Evolutionary conservation across 2,797 vertebrate species (phyloP).

Genomic region (Taeniopygia guttata): DNA sequence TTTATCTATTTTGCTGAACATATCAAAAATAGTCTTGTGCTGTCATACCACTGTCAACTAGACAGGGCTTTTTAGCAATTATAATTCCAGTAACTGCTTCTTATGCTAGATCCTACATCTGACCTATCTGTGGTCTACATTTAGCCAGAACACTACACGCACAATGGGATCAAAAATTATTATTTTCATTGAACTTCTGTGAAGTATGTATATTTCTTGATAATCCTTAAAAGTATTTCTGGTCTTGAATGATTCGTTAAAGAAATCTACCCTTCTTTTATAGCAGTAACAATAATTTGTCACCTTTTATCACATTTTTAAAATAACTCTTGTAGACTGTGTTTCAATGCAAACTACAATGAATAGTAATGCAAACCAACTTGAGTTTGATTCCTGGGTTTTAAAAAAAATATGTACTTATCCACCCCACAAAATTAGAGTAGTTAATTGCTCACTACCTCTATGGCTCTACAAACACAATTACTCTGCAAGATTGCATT

Average conservation of each 20-base stretch:
- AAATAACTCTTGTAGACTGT: not conserved
- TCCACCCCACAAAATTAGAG: not conserved
- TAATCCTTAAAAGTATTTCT: not conserved
- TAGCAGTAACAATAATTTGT: not conserved
- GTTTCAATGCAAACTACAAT: not conserved
- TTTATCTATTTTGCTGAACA: not conserved
- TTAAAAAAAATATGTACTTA: not conserved
- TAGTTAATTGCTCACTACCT: not conserved
- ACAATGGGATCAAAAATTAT: not conserved
- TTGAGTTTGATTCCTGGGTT: not conserved
- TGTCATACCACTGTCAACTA: not conserved
- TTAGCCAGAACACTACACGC: not conserved
- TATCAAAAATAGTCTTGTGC: not conserved
- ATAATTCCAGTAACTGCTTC: not conserved
- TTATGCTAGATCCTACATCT: not conserved
- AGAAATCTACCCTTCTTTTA: not conserved
- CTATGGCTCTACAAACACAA: not conserved
- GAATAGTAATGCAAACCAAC: not conserved
- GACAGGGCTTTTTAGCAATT: not conserved
- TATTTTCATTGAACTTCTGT: not conserved
- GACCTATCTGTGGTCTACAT: not conserved
- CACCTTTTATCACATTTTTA: not conserved
- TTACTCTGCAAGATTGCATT: not conserved
- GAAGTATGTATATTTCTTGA: not conserved
- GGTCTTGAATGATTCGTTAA: not conserved